Percentiles rank a stretch among this genome's conserved stretches.
Evolutionary conservation across 1,140 invertebrate species (phyloP).

Genomic region (Melitaea cinxia): DNA sequence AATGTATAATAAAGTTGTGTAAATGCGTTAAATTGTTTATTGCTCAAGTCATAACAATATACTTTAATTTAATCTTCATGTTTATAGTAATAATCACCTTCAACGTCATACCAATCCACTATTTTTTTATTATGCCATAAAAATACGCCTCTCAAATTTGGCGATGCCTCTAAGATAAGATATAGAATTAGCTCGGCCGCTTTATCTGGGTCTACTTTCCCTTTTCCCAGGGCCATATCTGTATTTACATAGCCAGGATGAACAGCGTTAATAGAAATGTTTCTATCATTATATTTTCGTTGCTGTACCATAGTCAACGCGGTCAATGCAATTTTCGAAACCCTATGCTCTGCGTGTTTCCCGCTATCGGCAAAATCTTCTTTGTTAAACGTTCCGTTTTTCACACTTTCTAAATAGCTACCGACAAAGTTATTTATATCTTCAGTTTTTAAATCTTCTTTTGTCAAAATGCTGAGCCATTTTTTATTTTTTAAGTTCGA

Average conservation of each 20-base stretch:
- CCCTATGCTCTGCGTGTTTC: slow-evolving; percentile 84
- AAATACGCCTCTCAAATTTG: slow-evolving; percentile 63
- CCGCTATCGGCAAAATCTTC: slow-evolving; percentile 82
- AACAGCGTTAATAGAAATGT: slow-evolving; percentile 72
- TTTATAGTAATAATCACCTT: slow-evolving; percentile 64
- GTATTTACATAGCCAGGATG: slow-evolving; percentile 65
- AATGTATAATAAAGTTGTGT: too few relatives aligned
- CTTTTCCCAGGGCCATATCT: slow-evolving; percentile 58
- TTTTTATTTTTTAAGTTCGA: slow-evolving; percentile 82
- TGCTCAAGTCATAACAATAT: neutral
- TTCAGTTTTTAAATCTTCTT: slow-evolving; percentile 79
- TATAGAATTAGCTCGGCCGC: slow-evolving; percentile 61
- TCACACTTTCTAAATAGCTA: slow-evolving; percentile 84
- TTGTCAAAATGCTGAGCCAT: slow-evolving; percentile 56
- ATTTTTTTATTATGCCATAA: slow-evolving; percentile 64
- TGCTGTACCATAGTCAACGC: slow-evolving; percentile 83
- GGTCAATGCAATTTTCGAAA: slow-evolving; percentile 88
- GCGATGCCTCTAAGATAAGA: slow-evolving; percentile 62
- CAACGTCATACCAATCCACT: slow-evolving; percentile 65
- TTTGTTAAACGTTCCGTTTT: slow-evolving; percentile 70
- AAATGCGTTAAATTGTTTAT: too few relatives aligned
- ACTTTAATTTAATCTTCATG: slow-evolving; percentile 30
- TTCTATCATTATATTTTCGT: slow-evolving; percentile 52
- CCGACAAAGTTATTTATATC: slow-evolving; percentile 84
- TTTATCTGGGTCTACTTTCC: slow-evolving; percentile 53